Base-by-base conservation (phyloP, 2,888 invertebrate species). In the Sialis lutaria region DNA sequence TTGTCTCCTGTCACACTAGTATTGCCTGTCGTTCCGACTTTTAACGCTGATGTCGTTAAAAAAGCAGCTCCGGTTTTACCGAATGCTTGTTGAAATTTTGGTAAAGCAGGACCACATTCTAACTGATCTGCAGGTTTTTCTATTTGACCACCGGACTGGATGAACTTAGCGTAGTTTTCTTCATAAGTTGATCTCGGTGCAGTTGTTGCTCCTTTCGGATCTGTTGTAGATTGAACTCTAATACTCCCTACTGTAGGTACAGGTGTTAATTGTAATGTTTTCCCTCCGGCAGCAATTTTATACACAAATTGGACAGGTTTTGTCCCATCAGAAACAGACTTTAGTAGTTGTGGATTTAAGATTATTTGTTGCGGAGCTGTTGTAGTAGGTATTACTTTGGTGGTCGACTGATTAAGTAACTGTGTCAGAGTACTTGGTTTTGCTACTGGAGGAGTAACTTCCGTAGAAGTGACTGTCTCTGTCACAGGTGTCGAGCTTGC, bases 41-140 rank as follows among this genome's bases (percentile, higher is more conserved):
- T 35, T 4, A 35, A 35, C 10, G 52, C 13, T n/a, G 57, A 52
- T 6, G 57, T 53, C 2, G 56, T 53, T 47, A 55, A 54, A 13
- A 50, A 49, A 7, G 22, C 22, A 22, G 22, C 22, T 22, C 22
- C 76, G 42, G 79, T 75, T 62, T 82, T 82, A 1, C 83, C 82
- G 60, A 84, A 84, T 1, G 81, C 83, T 63, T 83, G 83, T 58
- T 82, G 82, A 59, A 84, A 84, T 62, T 84, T 83, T 4, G 84
- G 84, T 49, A 84, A 53, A 6, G 61, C 33, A 5, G 46, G 64
- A 46, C 72, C 69, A 7, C 22, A 22, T 22, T 22, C 22, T 22
- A 64, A 61, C 0, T 67, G 62, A 48, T 44, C 37, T 35, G 31
- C 31, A 40, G 44, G 40, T 55, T 53, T 44, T 37, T 41, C 43